These are phyloP conservation scores for Tiliacea aurago DNA, from an alignment of 2,888 invertebrate species.

Conservation along the genomic window DNA sequence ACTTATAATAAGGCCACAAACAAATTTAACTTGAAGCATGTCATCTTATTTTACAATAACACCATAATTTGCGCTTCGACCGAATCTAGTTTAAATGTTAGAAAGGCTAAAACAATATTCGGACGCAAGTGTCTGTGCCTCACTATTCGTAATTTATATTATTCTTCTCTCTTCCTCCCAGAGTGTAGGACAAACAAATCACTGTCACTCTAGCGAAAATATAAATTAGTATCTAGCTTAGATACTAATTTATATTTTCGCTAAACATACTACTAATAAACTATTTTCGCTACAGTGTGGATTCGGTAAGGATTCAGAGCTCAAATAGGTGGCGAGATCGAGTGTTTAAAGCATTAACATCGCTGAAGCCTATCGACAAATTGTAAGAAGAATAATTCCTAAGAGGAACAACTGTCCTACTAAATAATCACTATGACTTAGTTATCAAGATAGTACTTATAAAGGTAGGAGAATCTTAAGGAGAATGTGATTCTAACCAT, in stretches of 20 bases:
- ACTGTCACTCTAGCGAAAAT: conserved; percentile 58
- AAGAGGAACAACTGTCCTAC: conserved; percentile 76
- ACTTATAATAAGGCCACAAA: conserved; percentile 89
- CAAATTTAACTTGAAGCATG: conserved; percentile 85
- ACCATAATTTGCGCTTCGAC: conserved; percentile 81
- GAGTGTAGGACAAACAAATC: conserved; percentile 38
- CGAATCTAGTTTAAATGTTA: conserved; percentile 70
- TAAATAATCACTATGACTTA: conserved; percentile 87
- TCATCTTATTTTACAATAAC: conserved; percentile 77
- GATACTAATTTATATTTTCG: too few relatives aligned
- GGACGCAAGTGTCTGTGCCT: conserved; percentile 83
- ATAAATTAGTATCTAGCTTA: too few relatives aligned
- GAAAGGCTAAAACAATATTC: conserved; percentile 75
- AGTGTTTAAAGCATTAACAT: conserved; percentile 82
- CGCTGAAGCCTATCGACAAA: conserved; percentile 77
- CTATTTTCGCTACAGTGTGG: conserved; percentile 80
- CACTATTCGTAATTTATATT: conserved; percentile 60
- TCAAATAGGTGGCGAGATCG: conserved; percentile 83
- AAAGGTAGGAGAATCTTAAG: conserved; percentile 80
- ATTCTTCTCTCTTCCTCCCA: conserved; percentile 39
- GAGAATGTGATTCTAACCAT: conserved; percentile 73
- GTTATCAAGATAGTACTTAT: conserved; percentile 83
- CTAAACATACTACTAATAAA: too few relatives aligned
- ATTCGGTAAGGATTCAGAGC: conserved; percentile 74
- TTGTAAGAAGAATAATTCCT: conserved; percentile 79